Evolutionary conservation across 2,113 vertebrate species (phyloP), one percentile per base, ranked within the genome.

Genomic region (Clinocottus analis): DNA sequence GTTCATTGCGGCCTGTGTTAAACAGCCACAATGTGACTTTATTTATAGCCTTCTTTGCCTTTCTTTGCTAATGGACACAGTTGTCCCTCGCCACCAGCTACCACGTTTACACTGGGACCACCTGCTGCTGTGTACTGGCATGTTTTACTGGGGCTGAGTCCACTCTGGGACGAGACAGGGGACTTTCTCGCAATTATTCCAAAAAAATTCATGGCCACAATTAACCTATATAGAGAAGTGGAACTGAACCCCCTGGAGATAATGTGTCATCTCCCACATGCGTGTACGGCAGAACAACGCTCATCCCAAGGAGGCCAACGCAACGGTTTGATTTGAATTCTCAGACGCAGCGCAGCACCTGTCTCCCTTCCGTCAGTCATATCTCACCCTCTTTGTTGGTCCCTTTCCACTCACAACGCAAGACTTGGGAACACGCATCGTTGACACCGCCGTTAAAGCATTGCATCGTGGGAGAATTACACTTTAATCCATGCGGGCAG

Each of bases 51-150:
- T 27, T 90, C 85, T 77, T 41, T 82, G 73, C 59, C 68, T 80
- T 43, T 72, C 78, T 84, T 61, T 83, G 72, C 51, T 90, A 88
- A 90, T 91, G 53, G 89, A 91, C 85, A 82, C 93, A 94, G 92
- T 93, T 95, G 94, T 94, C 86, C 59, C 83, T 86, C 65, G 84
- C 53, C 79, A 69, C 78, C 65, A 62, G 77, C 13, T 72, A 61
- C 86, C 70, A 59, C 74, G 75, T 79, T 88, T 80, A 87, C 80
- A 87, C 77, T 59, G 79, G 79, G 83, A 73, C 79, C 91, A 90
- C 80, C 93, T 94, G 93, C 91, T 91, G 91, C 86, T 63, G 72
- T 37, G 19, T 62, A 45, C 67, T 65, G 85, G 55, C 85, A 68
- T 79, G 85, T 88, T 84, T 77, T 23, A 85, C 80, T 35, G 47